Conservation (phyloP, 2,888 invertebrate genomes). For the Argyra leucocephala region DNA sequence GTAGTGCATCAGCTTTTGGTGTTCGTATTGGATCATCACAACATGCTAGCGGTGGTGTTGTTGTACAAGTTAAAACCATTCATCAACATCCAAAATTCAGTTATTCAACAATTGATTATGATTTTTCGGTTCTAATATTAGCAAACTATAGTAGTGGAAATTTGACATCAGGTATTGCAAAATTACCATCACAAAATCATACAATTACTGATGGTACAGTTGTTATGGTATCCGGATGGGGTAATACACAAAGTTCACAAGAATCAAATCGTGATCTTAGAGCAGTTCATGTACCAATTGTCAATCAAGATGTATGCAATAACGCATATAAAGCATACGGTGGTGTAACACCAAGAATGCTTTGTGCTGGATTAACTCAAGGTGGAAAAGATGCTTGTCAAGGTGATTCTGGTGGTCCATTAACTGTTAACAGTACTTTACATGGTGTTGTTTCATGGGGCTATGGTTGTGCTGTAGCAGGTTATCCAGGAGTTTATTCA, state of each 20-base stretch:
- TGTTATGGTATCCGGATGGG: constrained; percentile 38
- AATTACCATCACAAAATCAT: constrained; percentile 29
- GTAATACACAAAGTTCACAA: constrained; percentile 29
- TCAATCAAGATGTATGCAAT: constrained; percentile 30
- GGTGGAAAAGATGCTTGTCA: constrained; percentile 38
- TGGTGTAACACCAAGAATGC: constrained; percentile 35
- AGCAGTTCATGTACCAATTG: constrained; percentile 32
- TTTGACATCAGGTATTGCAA: constrained; percentile 27
- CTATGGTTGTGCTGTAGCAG: constrained; percentile 33
- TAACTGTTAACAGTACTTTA: constrained; percentile 26
- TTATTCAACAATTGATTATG: constrained; percentile 39
- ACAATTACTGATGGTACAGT: constrained; percentile 31
- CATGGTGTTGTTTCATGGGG: constrained; percentile 41
- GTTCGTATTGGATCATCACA: constrained; percentile 41
- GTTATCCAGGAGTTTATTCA: constrained; percentile 35
- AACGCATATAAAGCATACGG: constrained; percentile 29
- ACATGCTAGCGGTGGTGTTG: constrained; percentile 35
- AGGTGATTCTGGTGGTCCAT: constrained; percentile 39
- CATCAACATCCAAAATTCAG: constrained; percentile 39
- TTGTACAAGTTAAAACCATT: constrained; percentile 32
- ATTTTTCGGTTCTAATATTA: constrained; percentile 42
- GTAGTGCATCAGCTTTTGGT: constrained; percentile 20
- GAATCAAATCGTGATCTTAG: constrained; percentile 29
- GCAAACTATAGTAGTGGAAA: constrained; percentile 23
- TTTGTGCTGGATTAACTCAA: constrained; percentile 33